Base-by-base conservation (phyloP, 2,113 vertebrate genomes). In the Rhodinocichla rosea region DNA sequence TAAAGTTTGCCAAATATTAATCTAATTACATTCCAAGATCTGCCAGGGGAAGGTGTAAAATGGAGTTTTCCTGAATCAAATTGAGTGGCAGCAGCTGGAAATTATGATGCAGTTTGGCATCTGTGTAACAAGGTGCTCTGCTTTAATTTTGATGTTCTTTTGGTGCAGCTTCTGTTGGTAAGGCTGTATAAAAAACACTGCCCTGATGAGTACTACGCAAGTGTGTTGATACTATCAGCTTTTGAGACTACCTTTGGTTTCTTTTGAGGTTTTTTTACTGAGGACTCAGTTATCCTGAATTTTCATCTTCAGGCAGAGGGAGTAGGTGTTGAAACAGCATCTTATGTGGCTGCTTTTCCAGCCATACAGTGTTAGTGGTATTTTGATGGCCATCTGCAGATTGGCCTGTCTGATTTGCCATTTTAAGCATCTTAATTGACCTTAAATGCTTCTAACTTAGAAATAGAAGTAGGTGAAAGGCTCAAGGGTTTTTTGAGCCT, bases 351-450 rank as follows among this genome's bases (percentile, higher is more conserved):
- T 93, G 88, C 65, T 81, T 80, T 92, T 90, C 69, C 69, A 90
- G 82, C 82, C 50, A 1, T 65, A 47, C 73, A 6, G 6, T 81
- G 47, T 68, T 78, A 84, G 83, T 84, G 92, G 83, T 89, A 42
- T 92, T 94, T 76, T 74, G 94, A 95, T 96, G 93, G 52, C 90
- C 90, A 89, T 95, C 93, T 93, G 79, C 80, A 77, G 93, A 91
- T 88, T 64, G 60, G 28, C 64, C 91, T 83, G 79, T 60, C 85
- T 90, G 94, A 95, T 95, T 90, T 93, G 75, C 92, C 2, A 1
- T 83, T 96, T 96, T 95, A 92, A 95, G 85, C 88, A 75, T 81
- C 73, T 95, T 96, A 96, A 94, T 94, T 95, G 73, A 89, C 93
- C 80, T 92, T 88, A 94, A 93, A 93, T 90, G 79, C 92, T 95